phyloP scores from a whole-genome alignment of 1,140 invertebrate species.

The Nebria ingens region DNA sequence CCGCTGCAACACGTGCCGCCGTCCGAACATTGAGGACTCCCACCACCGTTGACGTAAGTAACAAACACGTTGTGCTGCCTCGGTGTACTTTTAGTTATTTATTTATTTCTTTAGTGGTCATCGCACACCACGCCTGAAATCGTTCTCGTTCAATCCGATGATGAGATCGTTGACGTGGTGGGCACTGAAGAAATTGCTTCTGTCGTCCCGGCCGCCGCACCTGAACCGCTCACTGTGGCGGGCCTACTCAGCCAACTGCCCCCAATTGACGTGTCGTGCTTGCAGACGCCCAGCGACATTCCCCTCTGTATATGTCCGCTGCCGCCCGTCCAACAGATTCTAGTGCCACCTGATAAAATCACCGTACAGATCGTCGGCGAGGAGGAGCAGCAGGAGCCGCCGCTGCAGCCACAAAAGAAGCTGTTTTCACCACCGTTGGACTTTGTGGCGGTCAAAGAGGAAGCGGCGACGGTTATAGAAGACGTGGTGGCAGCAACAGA shows the following conservation, averaged over 20 bases:
- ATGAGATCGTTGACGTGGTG: conserved; percentile 1
- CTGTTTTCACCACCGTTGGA: background rate
- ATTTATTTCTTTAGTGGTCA: no score
- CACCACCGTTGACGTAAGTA: background rate
- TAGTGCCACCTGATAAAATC: background rate
- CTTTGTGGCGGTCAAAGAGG: no score
- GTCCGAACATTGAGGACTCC: no score
- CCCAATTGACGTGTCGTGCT: conserved; percentile 22
- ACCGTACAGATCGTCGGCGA: background rate
- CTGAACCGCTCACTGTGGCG: conserved; percentile 23
- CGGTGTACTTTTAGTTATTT: no score
- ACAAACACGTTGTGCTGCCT: no score
- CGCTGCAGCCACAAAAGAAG: no score
- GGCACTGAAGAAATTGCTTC: background rate
- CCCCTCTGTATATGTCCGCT: conserved; percentile 22
- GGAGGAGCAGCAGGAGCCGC: background rate
- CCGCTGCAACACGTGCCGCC: background rate
- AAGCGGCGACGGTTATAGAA: no score
- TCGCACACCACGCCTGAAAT: background rate
- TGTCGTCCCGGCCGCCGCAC: background rate
- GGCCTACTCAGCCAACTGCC: conserved; percentile 28
- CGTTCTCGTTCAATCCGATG: background rate
- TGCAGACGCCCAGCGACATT: background rate
- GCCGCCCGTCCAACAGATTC: background rate
- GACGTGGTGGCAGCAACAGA: background rate